Percentiles rank a stretch among this genome's conserved stretches.
Evolutionary conservation across 2,797 vertebrate genomes (phyloP).

Genomic region (Australoheros facetus): DNA sequence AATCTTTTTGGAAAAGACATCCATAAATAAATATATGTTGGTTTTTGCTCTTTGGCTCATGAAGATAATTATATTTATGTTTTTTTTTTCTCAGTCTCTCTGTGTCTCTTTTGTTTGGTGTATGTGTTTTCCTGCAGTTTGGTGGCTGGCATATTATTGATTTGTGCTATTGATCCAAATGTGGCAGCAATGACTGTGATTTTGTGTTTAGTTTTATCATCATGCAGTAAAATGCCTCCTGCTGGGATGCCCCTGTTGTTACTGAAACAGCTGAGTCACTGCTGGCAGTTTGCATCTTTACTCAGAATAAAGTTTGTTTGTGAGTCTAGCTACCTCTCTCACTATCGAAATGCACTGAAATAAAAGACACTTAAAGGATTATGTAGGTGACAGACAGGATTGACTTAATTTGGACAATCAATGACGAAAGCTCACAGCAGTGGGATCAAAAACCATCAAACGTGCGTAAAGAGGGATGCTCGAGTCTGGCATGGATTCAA

Average conservation of each 20-base stretch:
- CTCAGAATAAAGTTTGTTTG: background rate
- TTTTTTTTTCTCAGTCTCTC: constrained; percentile 42
- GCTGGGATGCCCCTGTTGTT: constrained; percentile 21
- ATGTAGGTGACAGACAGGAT: constrained; percentile 40
- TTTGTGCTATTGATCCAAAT: constrained; percentile 33
- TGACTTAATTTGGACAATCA: constrained; percentile 45
- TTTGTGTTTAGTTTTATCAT: constrained; percentile 25
- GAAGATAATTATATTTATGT: constrained; percentile 37
- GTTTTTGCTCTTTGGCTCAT: constrained; percentile 53
- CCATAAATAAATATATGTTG: constrained; percentile 74
- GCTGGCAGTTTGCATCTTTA: constrained; percentile 19
- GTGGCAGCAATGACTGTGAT: constrained; percentile 18
- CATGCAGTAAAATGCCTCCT: constrained; percentile 1
- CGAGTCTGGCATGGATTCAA: background rate
- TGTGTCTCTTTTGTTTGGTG: constrained; percentile 25
- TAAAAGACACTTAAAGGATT: constrained; percentile 1
- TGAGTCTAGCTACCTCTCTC: background rate
- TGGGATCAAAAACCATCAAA: constrained; percentile 11
- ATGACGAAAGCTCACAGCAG: constrained; percentile 6
- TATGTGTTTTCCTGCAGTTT: constrained; percentile 6
- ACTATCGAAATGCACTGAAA: background rate
- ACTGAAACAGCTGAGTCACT: constrained; percentile 21
- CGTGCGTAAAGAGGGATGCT: constrained; percentile 1
- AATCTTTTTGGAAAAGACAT: constrained; percentile 79
- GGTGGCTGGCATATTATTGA: constrained; percentile 24